Evolutionary conservation across 2,888 invertebrate species (phyloP), one percentile per base, ranked within the genome.

Genomic region (Callimorpha dominula): DNA sequence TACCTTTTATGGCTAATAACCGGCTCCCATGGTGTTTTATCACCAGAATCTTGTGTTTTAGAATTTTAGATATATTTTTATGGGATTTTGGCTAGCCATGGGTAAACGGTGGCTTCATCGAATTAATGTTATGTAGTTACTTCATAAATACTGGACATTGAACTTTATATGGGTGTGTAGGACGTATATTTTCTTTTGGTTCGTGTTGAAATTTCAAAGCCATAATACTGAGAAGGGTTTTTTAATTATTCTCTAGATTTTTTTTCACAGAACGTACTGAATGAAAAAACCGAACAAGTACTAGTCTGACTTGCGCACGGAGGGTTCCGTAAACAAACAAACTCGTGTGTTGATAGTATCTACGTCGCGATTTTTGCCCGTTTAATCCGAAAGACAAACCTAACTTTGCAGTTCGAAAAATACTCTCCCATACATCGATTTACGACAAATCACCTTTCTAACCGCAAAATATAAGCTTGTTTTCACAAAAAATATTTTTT

Each of bases 21-120:
- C 69, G 65, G 81, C 88, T 88, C 88, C 88, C 88, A 86, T 80
- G 80, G 88, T 79, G 88, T 82, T 79, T 85, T 87, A 88, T 88
- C 88, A 77, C 76, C 74, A 78, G 82, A 83, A 86, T 86, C 87
- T 87, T 77, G 81, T 85, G 82, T 87, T 87, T 87, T 85, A 85
- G 84, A 87, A 86, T 84, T 86, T 86, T 87, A 80, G 85, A 84
- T 85, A 85, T 78, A 83, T 82, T 83, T 85, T 86, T 86, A 86
- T 82, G 80, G 78, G 68, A 69, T 80, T 82, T 79, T 62, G 77
- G 73, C 78, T 76, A 78, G 72, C 78, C 85, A 84, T 85, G 86
- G 83, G 86, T 86, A 85, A 84, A 84, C 81, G 81, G 85, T 85
- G 85, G 87, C 84, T 84, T 83, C 81, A 82, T 85, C 79, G 79